phyloP scores from a whole-genome alignment of 2,113 vertebrate genomes.

The Ceyx melanurus region DNA sequence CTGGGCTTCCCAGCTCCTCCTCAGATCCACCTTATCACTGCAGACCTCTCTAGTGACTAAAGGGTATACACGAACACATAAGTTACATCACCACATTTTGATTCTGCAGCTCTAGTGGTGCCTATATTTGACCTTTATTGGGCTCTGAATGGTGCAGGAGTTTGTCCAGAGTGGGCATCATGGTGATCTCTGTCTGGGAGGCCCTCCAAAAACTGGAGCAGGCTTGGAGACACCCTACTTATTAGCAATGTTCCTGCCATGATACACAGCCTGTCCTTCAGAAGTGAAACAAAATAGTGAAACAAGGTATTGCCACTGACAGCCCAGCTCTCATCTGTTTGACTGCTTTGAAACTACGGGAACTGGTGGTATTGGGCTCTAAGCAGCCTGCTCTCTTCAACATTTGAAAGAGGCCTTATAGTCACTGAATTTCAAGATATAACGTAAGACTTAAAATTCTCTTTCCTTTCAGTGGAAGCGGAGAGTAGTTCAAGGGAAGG shows the following conservation, averaged over 20 bases:
- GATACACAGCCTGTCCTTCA: background rate
- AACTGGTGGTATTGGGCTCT: background rate
- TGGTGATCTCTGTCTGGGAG: background rate
- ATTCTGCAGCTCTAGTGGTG: background rate
- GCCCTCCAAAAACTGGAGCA: background rate
- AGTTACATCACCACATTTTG: background rate
- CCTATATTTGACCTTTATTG: background rate
- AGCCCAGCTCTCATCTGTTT: background rate
- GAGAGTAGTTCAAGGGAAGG: background rate
- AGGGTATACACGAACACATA: background rate
- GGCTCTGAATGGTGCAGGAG: background rate
- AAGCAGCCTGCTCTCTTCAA: background rate
- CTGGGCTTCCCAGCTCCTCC: background rate
- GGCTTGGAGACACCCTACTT: background rate
- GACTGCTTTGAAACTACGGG: background rate
- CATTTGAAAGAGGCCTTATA: background rate
- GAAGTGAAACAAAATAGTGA: background rate
- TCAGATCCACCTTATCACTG: fast-evolving
- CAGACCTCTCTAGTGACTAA: background rate
- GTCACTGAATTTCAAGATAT: background rate
- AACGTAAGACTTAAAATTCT: background rate
- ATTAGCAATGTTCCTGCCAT: fast-evolving
- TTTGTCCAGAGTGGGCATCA: background rate
- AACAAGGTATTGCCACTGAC: background rate
- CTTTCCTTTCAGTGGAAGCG: background rate